These are phyloP conservation scores for Synergus itoensis DNA, from an alignment of 2,888 invertebrate species.

Conservation along the genomic window DNA sequence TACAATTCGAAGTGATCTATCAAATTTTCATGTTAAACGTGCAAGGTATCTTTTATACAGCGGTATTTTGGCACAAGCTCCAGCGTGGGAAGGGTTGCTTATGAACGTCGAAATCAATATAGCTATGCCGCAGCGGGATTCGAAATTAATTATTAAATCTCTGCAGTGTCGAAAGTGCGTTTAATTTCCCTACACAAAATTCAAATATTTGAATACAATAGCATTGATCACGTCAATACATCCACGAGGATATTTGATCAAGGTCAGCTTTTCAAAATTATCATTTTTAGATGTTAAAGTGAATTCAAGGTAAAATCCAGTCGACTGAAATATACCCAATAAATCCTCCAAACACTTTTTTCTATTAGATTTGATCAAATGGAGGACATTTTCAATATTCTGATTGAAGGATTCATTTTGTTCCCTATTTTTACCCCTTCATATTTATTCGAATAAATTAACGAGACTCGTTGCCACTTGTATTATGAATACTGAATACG, in stretches of 20 bases:
- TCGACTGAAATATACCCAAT: neutral
- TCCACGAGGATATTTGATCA: neutral
- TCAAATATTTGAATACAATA: neutral
- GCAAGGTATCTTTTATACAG: neutral
- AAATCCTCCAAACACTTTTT: neutral
- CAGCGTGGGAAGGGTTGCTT: conserved; percentile 1
- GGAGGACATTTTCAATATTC: neutral
- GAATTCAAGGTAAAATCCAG: neutral
- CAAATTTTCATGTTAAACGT: neutral
- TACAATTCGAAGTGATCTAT: neutral
- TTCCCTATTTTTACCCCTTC: neutral
- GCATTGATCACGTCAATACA: neutral
- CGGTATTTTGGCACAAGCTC: conserved; percentile 11
- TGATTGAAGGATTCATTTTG: neutral
- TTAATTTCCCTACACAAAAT: neutral
- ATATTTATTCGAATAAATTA: neutral
- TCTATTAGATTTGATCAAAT: neutral
- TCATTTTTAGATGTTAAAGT: neutral
- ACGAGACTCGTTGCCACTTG: neutral
- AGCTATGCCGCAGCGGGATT: conserved; percentile 14
- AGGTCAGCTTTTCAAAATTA: neutral
- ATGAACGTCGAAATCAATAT: conserved; percentile 28
- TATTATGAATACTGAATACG: neutral
- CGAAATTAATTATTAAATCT: neutral
- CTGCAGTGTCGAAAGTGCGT: neutral